A percentile compares a stretch with the other conserved stretches of the same genome.
These are phyloP conservation scores for Vireo griseus DNA, from an alignment of 2,797 vertebrate genomes.

Conservation along the genomic window DNA sequence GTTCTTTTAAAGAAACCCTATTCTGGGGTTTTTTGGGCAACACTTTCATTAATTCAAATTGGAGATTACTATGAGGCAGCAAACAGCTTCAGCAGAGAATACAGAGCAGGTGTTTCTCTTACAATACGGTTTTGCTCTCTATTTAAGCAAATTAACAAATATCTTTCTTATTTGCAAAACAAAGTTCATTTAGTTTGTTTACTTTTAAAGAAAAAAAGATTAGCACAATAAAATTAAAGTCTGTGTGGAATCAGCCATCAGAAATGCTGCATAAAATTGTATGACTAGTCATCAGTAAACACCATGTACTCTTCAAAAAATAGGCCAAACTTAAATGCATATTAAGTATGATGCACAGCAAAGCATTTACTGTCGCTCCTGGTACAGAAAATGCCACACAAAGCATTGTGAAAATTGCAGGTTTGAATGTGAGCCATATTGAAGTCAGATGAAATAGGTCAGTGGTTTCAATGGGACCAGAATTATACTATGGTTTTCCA, in stretches of 20 bases:
- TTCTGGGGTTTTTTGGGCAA: neutral
- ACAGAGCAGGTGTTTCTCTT: neutral
- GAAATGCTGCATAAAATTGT: neutral
- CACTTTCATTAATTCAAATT: neutral
- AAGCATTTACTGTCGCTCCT: neutral
- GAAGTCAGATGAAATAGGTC: neutral
- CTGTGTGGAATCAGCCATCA: neutral
- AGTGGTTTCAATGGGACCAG: neutral
- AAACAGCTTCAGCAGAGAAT: neutral
- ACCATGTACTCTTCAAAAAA: neutral
- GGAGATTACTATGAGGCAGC: neutral
- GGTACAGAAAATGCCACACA: neutral
- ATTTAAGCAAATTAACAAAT: neutral
- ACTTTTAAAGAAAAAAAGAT: neutral
- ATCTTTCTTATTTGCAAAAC: neutral
- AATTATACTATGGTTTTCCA: neutral
- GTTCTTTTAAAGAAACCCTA: neutral
- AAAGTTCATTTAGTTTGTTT: neutral
- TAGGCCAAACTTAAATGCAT: neutral
- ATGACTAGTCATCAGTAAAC: slow-evolving; percentile 1
- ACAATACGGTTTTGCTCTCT: neutral
- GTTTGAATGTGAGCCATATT: neutral
- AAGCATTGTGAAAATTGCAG: neutral
- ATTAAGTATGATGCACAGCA: neutral
- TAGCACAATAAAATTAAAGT: neutral